A percentile compares a stretch with the other conserved stretches of the same genome.
Conservation (phyloP, 2,797 vertebrate genomes). For the Ctenochaetus hawaiiensis region DNA sequence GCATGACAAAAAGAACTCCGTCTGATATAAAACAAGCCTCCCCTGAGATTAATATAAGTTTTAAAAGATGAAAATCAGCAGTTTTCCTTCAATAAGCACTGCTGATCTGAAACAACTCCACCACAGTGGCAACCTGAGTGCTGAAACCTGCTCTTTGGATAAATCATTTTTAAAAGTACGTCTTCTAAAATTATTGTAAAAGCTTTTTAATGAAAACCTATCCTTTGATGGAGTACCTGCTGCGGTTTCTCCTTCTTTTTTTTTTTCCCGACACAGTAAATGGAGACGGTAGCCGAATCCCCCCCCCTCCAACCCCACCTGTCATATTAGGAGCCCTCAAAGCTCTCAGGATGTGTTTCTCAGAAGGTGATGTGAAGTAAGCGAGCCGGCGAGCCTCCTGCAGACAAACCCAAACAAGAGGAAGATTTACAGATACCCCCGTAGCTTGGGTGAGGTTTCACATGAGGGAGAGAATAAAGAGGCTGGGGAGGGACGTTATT, state of each 20-base stretch:
- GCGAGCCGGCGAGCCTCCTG: slow-evolving; percentile 48
- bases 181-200: slow-evolving; percentile 48
- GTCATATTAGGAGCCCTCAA: slow-evolving; percentile 53
- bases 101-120: slow-evolving; percentile 31
- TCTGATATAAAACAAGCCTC: slow-evolving; percentile 25
- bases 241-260: slow-evolving; percentile 25
- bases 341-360: slow-evolving; percentile 58
- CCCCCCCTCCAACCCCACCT: slow-evolving; percentile 5
- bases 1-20: not conserved
- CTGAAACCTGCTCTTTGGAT: slow-evolving; percentile 29
- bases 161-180: slow-evolving; percentile 36
- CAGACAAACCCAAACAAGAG: slow-evolving; percentile 79
- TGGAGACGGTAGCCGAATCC: slow-evolving; percentile 50
- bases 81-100: not conserved
- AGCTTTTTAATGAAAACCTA: slow-evolving; percentile 50
- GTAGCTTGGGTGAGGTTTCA: slow-evolving; percentile 55
- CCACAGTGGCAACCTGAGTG: not conserved
- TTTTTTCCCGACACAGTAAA: slow-evolving; percentile 35
- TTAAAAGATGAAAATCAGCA: slow-evolving; percentile 40
- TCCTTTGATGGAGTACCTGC: slow-evolving; percentile 54
- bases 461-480: slow-evolving; percentile 51
- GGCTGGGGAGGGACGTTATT: slow-evolving; percentile 63
- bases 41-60: slow-evolving; percentile 20
- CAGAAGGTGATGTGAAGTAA: slow-evolving; percentile 59
- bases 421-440: slow-evolving; percentile 71